Base-by-base conservation (phyloP, 2,113 vertebrate species). In the Semicossyphus pulcher region DNA sequence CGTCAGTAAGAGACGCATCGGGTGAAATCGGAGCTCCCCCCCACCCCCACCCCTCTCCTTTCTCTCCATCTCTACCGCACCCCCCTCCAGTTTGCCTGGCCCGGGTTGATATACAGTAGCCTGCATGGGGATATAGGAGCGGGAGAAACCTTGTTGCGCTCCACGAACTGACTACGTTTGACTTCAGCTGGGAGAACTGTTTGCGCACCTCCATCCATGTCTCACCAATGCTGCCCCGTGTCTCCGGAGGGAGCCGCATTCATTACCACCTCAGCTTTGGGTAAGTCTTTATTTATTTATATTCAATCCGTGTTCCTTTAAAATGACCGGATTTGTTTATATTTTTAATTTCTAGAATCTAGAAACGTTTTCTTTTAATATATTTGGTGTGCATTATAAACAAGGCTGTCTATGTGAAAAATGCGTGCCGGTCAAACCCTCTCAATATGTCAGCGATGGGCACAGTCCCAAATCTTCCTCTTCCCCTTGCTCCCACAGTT, bases 1-100 rank as follows among this genome's bases (percentile, higher is more conserved):
- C 73, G 86, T 91, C 85, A 85, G 81, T 85, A 86, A 89, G 85
- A 90, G 87, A 84, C 89, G 83, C 90, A 80, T 90, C 83, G 92
- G 90, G 81, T 92, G 92, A 93, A 88, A 93, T 86, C 76, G 85
- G 89, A 92, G 77, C 67, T 47, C 80, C 63, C 60, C 41, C 3
- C 23, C 48, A 31, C 37, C 32, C 57, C 3, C 21, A 10, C 3
- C 44, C 36, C 18, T 1, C 25, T 32, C 23, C 25, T 48, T 21
- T 37, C 26, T 28, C 47, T 51, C 48, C 42, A 31, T 69, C 69
- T 63, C 53, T 34, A 44, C 67, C 18, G 31, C 73, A 25, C 37
- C 42, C 32, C 54, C 14, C 25, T 51, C 57, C 74, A 47, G 59
- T 69, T 51, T 54, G 41, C 70, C 65, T 25, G 49, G 58, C 54